phyloP scores from a whole-genome alignment of 2,888 invertebrate genomes.

The Apodemia hepburni region DNA sequence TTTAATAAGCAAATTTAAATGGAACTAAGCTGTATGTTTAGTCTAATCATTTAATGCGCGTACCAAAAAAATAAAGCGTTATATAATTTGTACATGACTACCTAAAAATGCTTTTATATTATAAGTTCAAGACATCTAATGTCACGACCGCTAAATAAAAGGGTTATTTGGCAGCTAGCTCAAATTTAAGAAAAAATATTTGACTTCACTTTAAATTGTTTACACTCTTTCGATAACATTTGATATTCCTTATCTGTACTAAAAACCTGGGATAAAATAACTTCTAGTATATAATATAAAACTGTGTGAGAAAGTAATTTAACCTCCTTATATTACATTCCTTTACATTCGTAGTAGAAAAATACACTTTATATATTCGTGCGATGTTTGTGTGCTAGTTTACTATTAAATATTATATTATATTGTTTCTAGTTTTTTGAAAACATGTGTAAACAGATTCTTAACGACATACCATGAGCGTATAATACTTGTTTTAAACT shows the following conservation, averaged over 20 bases:
- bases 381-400: slow-evolving; percentile 15
- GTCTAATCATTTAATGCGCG: background rate
- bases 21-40: background rate
- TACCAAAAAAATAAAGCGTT: background rate
- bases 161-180: no score
- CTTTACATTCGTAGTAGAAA: slow-evolving; percentile 34
- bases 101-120: no score
- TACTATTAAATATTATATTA: background rate
- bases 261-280: no score
- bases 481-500: background rate
- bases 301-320: background rate
- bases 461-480: background rate
- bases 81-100: no score
- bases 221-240: no score
- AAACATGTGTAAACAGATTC: background rate
- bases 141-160: no score
- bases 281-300: no score
- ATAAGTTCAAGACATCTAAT: no score
- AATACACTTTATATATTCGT: slow-evolving; percentile 32
- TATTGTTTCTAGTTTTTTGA: slow-evolving; percentile 5
- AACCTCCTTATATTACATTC: slow-evolving; percentile 22
- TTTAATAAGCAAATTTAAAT: slow-evolving; percentile 6
- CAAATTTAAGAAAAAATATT: no score
- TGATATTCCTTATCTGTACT: no score
- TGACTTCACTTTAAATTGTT: no score